Base-by-base conservation (phyloP, 2,888 invertebrate species). In the Phania funesta region DNA sequence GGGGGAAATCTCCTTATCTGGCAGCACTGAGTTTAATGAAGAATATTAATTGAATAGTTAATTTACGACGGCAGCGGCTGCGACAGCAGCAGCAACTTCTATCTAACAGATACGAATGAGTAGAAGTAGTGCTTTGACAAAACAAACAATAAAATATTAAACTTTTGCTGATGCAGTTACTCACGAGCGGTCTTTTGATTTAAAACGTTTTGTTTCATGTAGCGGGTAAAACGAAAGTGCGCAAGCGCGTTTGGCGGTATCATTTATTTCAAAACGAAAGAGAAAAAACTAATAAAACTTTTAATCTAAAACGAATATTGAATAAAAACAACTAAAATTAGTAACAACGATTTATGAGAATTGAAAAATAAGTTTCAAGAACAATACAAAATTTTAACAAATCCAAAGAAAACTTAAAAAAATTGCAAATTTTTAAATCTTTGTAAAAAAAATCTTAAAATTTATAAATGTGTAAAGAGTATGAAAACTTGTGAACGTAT, bases 111-210 rank as follows among this genome's bases (percentile, higher is more conserved):
- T 76, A 68, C 50, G 11, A 52, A 3, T 46, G 46, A 46, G 74
- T 24, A 54, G 32, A 35, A 50, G 22, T 50, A 22, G 32, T 64
- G 44, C 44, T 54, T 64, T 54, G 29, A 62, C 60, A 73, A 50
- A 80, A 71, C 60, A 79, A 60, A 32, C 54, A 74, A 41, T 13
- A 77, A 18, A 65, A 74, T 56, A 38, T 58, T 75, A 62, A 70
- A 78, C 41, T 70, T 62, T 74, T 44, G n/a, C 52, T 7, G 24
- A 54, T 78, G 84, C 79, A 84, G 85, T 85, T 85, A 84, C 85
- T 85, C 84, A 76, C 85, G 85, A 85, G 84, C 85, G 84, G 85
- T 85, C 85, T 81, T 83, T 84, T 71, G 84, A 75, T 85, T 84
- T 76, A 84, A 60, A 83, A 85, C 85, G 85, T 85, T 76, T 84